Conservation (phyloP, 1,140 invertebrate species). For the Calephelis virginiensis region DNA sequence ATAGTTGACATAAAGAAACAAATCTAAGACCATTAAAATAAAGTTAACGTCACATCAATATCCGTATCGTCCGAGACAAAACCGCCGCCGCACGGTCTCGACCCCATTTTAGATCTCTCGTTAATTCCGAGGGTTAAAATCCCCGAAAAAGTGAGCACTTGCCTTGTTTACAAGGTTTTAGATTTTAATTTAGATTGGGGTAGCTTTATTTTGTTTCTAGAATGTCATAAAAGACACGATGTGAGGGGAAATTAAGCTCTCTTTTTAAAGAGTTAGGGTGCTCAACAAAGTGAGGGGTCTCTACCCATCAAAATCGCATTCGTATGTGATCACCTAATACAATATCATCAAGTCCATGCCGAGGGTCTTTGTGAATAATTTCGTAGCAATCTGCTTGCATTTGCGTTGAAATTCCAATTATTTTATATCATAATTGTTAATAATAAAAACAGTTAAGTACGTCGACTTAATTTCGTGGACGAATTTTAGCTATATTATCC, state of each 20-base stretch:
- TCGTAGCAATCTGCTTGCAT: conserved; percentile 72
- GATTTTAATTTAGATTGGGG: conserved; percentile 81
- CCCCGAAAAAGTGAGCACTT: conserved; percentile 80
- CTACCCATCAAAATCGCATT: conserved; percentile 78
- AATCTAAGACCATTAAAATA: conserved; percentile 28
- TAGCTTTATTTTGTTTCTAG: conserved; percentile 26
- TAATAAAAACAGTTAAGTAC: background rate
- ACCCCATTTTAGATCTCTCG: conserved; percentile 66
- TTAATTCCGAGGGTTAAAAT: conserved; percentile 78
- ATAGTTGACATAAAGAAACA: conserved; percentile 3
- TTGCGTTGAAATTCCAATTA: conserved; percentile 39
- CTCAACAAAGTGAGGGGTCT: conserved; percentile 2
- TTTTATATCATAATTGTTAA: conserved; percentile 10
- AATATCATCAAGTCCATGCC: conserved; percentile 76
- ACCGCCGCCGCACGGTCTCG: conserved; percentile 41
- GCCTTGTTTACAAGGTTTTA: conserved; percentile 80
- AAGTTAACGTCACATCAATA: conserved; percentile 48
- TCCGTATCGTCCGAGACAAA: conserved; percentile 46
- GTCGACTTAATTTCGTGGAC: too few relatives aligned
- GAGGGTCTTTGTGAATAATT: conserved; percentile 74
- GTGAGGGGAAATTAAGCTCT: conserved; percentile 45
- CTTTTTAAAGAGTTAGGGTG: conserved; percentile 38
- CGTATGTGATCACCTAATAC: conserved; percentile 79
- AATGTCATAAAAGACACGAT: conserved; percentile 52
- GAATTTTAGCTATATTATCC: too few relatives aligned